Evolutionary conservation across 2,888 invertebrate species (phyloP).

Genomic region (Drosophila ustulata): DNA sequence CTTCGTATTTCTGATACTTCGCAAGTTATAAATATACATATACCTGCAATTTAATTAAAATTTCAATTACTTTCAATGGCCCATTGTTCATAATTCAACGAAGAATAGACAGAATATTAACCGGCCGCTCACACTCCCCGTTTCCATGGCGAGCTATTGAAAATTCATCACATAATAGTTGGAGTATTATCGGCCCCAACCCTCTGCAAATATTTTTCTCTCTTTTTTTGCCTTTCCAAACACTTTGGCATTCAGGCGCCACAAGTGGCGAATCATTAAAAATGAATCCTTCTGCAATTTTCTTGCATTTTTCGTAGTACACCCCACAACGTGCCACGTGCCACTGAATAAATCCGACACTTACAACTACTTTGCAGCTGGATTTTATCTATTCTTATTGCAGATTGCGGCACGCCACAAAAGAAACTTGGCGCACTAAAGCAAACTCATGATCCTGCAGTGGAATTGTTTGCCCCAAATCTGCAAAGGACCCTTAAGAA

Average conservation of each 20-base stretch:
- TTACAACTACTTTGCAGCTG: constrained; percentile 54
- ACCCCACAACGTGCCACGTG: constrained; percentile 18
- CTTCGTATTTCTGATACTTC: too few relatives aligned
- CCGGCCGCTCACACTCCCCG: not conserved
- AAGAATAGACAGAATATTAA: not conserved
- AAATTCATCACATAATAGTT: constrained; percentile 31
- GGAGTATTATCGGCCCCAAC: constrained; percentile 15
- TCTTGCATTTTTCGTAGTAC: constrained; percentile 14
- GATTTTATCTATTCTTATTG: constrained; percentile 34
- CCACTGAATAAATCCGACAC: constrained; percentile 48
- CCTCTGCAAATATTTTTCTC: not conserved
- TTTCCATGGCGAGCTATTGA: not conserved
- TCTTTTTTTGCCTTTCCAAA: not conserved
- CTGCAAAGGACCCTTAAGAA: constrained; percentile 62
- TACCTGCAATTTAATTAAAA: constrained; percentile 42
- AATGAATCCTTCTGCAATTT: constrained; percentile 53
- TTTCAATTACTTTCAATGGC: constrained; percentile 39
- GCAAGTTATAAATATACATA: too few relatives aligned
- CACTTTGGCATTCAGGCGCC: constrained; percentile 28
- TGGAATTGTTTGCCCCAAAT: constrained; percentile 10
- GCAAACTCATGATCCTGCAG: constrained; percentile 33
- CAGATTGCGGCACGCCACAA: constrained; percentile 38
- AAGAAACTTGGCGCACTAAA: constrained; percentile 20
- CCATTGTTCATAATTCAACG: constrained; percentile 16
- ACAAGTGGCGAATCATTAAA: constrained; percentile 64